phyloP scores from a whole-genome alignment of 2,797 vertebrate genomes.

The Australoheros facetus region DNA sequence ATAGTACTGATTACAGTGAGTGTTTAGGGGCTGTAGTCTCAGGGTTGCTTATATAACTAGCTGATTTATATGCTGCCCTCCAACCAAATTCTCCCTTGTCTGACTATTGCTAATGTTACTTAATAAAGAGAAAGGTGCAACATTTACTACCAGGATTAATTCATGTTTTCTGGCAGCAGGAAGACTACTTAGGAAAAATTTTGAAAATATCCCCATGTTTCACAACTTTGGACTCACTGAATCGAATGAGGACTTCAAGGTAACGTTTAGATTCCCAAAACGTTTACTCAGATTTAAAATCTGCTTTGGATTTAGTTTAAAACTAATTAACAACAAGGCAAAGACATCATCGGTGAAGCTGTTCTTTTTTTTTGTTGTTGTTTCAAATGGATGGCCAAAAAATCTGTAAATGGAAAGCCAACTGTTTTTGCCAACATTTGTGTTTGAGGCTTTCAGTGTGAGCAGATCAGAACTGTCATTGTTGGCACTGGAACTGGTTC shows the following conservation, averaged over 20 bases:
- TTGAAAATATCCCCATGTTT: neutral
- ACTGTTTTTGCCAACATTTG: neutral
- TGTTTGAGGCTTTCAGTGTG: neutral
- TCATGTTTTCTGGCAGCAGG: too few relatives aligned
- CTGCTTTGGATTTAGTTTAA: neutral
- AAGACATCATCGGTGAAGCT: neutral
- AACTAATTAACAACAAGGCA: neutral
- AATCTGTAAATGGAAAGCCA: neutral
- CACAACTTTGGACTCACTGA: neutral
- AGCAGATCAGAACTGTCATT: neutral
- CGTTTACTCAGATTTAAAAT: neutral
- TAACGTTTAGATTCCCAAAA: neutral
- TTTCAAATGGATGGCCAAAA: neutral
- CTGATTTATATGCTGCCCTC: neutral
- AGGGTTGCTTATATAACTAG: neutral
- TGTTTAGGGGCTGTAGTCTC: neutral
- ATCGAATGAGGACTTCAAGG: neutral
- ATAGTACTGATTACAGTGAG: neutral
- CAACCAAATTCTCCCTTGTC: neutral
- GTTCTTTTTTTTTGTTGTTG: neutral
- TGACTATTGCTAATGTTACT: neutral
- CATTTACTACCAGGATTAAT: neutral
- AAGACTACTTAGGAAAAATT: neutral
- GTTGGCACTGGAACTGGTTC: neutral
- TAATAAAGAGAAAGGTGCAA: neutral